Base-by-base conservation (phyloP, 2,113 vertebrate species). In the Thunnus maccoyii region DNA sequence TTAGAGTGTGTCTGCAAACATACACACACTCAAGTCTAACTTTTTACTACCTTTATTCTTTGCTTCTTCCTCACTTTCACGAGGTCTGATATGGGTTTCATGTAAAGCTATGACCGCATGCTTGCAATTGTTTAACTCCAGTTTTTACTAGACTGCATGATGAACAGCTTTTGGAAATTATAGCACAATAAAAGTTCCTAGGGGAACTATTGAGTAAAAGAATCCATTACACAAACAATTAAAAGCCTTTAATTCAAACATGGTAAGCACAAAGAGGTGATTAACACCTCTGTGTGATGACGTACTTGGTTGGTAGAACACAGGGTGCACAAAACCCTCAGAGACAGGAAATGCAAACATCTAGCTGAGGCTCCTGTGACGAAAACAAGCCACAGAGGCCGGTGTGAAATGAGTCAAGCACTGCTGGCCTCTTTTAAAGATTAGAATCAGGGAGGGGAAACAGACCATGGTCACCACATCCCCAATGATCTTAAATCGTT, bases 321-420 rank as follows among this genome's bases (percentile, higher is more conserved):
- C 72, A 30, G 52, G 51, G 72, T 75, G 64, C 73, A 61, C 80
- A 84, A 80, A 87, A 89, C 18, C 85, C 67, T 70, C 41, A 62
- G 79, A 20, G 72, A 82, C 89, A 91, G 92, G 90, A 93, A 92
- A 82, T 50, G 60, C 58, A 66, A 80, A 64, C 48, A 18, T 72
- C 18, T 5, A 78, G 41, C 62, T 4, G 18, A 62, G 74, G 76
- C 60, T 72, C 1, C 64, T 62, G 76, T 93, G 93, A 93, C 86
- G 86, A 85, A 83, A 91, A 72, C 68, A 78, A 84, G 66, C 73
- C 86, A 58, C 84, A 76, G 73, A 90, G 68, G 56, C 57, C 30
- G 36, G 51, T 44, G 70, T 85, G 81, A 89, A 91, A 91, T 92
- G 90, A 94, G 80, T 93, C 90, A 90, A 68, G 52, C 25, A 22